A percentile compares a stretch with the other conserved stretches of the same genome.
Evolutionary conservation across 1,140 invertebrate genomes (phyloP).

Genomic region (Drosophila asahinai): DNA sequence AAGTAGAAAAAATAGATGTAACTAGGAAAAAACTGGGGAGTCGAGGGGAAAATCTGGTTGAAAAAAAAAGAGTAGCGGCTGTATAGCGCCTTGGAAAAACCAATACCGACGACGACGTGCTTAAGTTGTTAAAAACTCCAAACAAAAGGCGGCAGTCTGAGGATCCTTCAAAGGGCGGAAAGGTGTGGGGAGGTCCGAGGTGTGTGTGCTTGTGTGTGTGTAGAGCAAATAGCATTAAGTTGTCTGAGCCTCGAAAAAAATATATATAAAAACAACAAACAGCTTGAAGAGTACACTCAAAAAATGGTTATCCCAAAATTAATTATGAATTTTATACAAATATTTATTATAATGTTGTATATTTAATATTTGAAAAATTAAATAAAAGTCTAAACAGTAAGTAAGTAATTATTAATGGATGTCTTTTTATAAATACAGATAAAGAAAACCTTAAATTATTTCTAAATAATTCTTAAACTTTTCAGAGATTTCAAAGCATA

Average conservation of each 20-base stretch:
- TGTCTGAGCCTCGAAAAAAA: conserved; percentile 72
- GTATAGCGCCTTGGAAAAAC: conserved; percentile 63
- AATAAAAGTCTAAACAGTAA: neutral
- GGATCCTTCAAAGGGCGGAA: conserved; percentile 1
- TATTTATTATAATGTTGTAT: neutral
- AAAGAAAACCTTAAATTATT: neutral
- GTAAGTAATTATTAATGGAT: neutral
- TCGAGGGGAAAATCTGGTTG: conserved; percentile 25
- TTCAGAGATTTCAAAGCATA: neutral
- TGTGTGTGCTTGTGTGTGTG: conserved; percentile 19
- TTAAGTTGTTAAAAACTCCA: conserved; percentile 82
- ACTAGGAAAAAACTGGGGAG: conserved; percentile 32
- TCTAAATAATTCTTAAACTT: no score
- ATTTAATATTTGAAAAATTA: neutral
- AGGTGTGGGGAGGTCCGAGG: conserved; percentile 12
- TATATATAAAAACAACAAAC: conserved; percentile 41
- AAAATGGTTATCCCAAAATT: neutral
- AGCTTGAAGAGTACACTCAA: conserved; percentile 21
- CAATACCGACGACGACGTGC: conserved; percentile 81
- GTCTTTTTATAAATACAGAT: neutral
- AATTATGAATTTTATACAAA: neutral
- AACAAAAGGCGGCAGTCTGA: conserved; percentile 61
- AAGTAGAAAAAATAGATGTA: conserved; percentile 57
- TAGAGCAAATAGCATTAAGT: conserved; percentile 80
- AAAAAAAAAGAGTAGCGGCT: conserved; percentile 33